Evolutionary conservation across 2,888 invertebrate species (phyloP).

Genomic region (Ectemnius cavifrons): DNA sequence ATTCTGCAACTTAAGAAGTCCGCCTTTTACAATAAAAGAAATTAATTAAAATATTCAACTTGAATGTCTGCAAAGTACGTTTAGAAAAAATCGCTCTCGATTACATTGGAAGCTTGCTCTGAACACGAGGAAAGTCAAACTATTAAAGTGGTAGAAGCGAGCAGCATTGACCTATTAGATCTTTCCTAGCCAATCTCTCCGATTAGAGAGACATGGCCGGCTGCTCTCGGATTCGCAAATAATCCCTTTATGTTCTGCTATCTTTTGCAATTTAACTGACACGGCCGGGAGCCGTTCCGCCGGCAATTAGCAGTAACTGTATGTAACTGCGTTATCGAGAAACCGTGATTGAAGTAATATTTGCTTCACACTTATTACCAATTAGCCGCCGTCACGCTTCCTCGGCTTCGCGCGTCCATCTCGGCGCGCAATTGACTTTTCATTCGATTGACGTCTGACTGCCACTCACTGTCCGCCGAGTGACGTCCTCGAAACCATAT

Average conservation of each 20-base stretch:
- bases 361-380: slow-evolving; percentile 60
- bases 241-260: slow-evolving; percentile 57
- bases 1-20: too few relatives aligned
- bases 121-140: too few relatives aligned
- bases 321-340: slow-evolving; percentile 60
- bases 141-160: too few relatives aligned
- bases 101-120: too few relatives aligned
- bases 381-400: slow-evolving; percentile 52
- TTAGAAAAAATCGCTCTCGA: too few relatives aligned
- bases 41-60: too few relatives aligned
- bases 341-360: slow-evolving; percentile 62
- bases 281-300: slow-evolving; percentile 23
- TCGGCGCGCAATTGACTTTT: slow-evolving; percentile 34
- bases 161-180: too few relatives aligned
- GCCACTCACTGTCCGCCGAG: too few relatives aligned
- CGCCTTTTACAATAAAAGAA: too few relatives aligned
- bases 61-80: too few relatives aligned
- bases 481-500: too few relatives aligned
- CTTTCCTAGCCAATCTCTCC: too few relatives aligned
- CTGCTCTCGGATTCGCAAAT: slow-evolving; percentile 4
- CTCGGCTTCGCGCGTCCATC: slow-evolving; percentile 16
- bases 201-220: neutral
- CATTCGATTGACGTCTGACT: slow-evolving; percentile 32
- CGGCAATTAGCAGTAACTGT: slow-evolving; percentile 57
- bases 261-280: slow-evolving; percentile 58